Percentiles rank a stretch among this genome's conserved stretches.
Evolutionary conservation across 2,113 vertebrate species (phyloP).

Genomic region (Mola mola): DNA sequence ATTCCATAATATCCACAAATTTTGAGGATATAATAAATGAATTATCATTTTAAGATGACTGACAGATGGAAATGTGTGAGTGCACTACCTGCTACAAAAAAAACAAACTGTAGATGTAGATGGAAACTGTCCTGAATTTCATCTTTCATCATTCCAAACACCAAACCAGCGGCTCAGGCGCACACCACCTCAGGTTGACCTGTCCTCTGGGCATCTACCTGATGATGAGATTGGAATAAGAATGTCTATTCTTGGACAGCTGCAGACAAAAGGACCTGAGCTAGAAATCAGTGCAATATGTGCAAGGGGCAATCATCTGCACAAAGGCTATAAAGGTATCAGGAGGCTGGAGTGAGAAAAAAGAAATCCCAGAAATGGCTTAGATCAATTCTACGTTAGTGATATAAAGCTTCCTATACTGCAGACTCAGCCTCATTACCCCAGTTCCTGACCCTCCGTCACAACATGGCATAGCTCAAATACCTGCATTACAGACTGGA

Average conservation of each 20-base stretch:
- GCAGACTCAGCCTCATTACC: constrained; percentile 19
- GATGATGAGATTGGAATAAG: constrained; percentile 55
- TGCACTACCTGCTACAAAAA: too few relatives aligned
- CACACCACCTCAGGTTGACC: constrained; percentile 34
- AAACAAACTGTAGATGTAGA: too few relatives aligned
- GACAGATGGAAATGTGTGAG: too few relatives aligned
- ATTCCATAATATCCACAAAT: too few relatives aligned
- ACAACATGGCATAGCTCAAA: constrained; percentile 20
- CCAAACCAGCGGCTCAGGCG: constrained; percentile 22
- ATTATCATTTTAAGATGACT: too few relatives aligned
- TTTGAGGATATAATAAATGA: too few relatives aligned
- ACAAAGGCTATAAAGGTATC: constrained; percentile 10
- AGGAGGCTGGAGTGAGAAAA: constrained; percentile 1
- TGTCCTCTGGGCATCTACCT: constrained; percentile 42
- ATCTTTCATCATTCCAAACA: constrained; percentile 12
- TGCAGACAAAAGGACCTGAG: constrained; percentile 47
- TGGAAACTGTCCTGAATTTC: constrained; percentile 18
- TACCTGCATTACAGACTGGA: constrained; percentile 22
- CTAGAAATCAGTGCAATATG: constrained; percentile 14
- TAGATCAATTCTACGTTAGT: not conserved
- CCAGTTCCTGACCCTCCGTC: constrained; percentile 26
- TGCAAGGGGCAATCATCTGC: constrained; percentile 45
- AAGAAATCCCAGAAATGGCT: not conserved
- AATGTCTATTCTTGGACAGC: constrained; percentile 38
- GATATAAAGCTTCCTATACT: constrained; percentile 13